These are phyloP conservation scores for Buceros bicornis DNA, from an alignment of 2,797 vertebrate genomes.

Conservation along the genomic window DNA sequence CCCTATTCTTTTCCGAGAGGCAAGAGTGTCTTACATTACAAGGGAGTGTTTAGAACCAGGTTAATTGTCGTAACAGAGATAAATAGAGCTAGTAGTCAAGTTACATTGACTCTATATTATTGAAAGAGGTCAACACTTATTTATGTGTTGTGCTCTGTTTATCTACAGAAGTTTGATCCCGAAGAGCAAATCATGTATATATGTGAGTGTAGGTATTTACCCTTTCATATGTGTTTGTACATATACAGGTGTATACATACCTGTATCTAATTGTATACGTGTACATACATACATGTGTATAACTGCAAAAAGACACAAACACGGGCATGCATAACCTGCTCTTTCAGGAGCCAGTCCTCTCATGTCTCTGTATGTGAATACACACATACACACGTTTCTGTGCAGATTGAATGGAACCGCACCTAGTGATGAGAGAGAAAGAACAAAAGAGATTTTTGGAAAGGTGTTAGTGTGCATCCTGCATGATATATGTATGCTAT, in stretches of 20 bases:
- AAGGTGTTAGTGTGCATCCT: not conserved
- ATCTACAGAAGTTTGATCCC: constrained; percentile 10
- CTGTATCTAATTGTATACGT: not conserved
- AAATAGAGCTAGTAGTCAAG: not conserved
- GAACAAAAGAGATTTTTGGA: not conserved
- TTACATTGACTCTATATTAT: not conserved
- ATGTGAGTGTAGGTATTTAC: not conserved
- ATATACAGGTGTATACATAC: not conserved
- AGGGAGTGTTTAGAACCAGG: not conserved
- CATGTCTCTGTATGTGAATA: not conserved
- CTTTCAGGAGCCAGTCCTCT: not conserved
- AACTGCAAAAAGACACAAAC: not conserved
- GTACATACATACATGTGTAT: not conserved
- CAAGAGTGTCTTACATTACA: constrained; percentile 1
- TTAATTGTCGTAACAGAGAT: not conserved
- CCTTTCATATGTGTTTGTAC: not conserved
- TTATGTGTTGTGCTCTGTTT: not conserved
- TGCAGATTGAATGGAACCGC: not conserved
- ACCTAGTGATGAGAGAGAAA: not conserved
- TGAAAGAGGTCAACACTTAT: not conserved
- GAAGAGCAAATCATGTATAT: not conserved
- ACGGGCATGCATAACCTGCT: not conserved
- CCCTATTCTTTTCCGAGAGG: not conserved
- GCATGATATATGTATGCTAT: not conserved
- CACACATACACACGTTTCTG: not conserved